These are phyloP conservation scores for Tethya wilhelma DNA, from an alignment of 37 sponge, comb jelly and placozoan species.

Conservation along the genomic window DNA sequence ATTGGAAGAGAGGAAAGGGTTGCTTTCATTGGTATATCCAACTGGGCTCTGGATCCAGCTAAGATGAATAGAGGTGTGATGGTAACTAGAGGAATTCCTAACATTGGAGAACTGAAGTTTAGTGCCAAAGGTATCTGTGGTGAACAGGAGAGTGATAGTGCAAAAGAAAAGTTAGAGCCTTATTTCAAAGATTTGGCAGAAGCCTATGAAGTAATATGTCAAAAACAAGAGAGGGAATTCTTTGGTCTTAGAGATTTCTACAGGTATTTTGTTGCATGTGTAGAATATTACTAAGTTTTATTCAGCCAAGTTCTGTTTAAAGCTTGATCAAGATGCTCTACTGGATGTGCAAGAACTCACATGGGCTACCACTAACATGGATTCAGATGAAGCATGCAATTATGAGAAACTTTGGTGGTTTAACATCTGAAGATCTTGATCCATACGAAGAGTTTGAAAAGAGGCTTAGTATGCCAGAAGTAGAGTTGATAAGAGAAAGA, in stretches of 20 bases:
- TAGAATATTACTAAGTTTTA: no score
- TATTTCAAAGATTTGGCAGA: constrained; percentile 56
- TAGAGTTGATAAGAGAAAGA: not conserved
- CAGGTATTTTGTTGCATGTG: constrained; percentile 35
- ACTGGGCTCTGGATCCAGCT: constrained; percentile 98
- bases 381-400: constrained; percentile 85
- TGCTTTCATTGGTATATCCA: constrained; percentile 93
- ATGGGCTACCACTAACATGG: constrained; percentile 31
- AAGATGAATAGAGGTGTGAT: constrained; percentile 97
- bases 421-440: constrained; percentile 23
- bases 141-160: constrained; percentile 42
- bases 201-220: constrained; percentile 54
- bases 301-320: not conserved
- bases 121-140: constrained; percentile 83
- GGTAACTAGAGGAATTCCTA: constrained; percentile 86
- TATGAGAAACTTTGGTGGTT: constrained; percentile 90
- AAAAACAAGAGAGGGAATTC: constrained; percentile 63
- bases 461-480: constrained; percentile 1
- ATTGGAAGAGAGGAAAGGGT: constrained; percentile 65
- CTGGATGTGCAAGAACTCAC: constrained; percentile 65
- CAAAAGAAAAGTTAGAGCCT: constrained; percentile 27
- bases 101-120: constrained; percentile 54
- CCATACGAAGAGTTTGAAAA: constrained; percentile 33
- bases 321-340: constrained; percentile 95
- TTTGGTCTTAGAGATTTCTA: constrained; percentile 98